Conservation (phyloP, 2,113 vertebrate species). For the Pygoscelis adeliae region DNA sequence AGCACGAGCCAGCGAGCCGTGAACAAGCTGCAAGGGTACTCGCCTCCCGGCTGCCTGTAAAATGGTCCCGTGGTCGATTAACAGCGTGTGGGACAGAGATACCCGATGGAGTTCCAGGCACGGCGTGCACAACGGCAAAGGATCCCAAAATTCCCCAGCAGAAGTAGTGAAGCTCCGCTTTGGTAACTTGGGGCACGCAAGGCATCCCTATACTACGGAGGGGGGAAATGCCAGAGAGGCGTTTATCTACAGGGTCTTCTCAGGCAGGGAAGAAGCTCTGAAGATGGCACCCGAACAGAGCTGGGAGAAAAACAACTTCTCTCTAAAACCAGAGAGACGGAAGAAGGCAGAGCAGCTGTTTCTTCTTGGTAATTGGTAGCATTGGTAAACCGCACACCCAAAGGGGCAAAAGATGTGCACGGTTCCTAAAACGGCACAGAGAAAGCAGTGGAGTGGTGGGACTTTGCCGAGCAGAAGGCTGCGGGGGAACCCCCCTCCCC, state of each 20-base stretch:
- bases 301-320: neutral
- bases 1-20: neutral
- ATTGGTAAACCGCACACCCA: accelerated
- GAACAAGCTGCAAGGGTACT: neutral
- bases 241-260: neutral
- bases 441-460: neutral
- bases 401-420: neutral
- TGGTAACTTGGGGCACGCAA: accelerated
- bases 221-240: neutral
- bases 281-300: neutral
- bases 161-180: neutral
- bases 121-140: neutral
- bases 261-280: neutral
- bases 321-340: neutral
- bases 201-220: accelerated
- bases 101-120: neutral
- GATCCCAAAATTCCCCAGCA: neutral
- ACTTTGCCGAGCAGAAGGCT: neutral
- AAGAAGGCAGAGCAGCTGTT: neutral
- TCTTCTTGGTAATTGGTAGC: too few relatives aligned
- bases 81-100: accelerated
- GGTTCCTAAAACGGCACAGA: neutral
- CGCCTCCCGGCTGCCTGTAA: neutral
- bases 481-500: neutral
- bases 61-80: accelerated